Percentiles rank a stretch among this genome's conserved stretches.
Conservation (phyloP, 2,113 vertebrate species). For the Parotia lawesii region DNA sequence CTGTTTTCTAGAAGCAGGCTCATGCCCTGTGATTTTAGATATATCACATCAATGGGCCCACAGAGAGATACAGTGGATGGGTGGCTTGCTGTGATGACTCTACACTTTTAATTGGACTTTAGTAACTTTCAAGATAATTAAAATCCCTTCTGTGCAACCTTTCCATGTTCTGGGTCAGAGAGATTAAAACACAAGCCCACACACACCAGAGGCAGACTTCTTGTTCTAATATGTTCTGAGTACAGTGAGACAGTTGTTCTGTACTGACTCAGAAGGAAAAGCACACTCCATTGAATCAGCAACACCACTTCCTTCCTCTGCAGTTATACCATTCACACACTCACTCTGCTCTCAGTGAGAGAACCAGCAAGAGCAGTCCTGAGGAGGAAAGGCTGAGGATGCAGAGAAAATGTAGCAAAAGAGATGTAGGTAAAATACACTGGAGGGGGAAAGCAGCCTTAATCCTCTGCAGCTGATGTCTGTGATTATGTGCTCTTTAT, state of each 20-base stretch:
- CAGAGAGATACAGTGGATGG: not conserved
- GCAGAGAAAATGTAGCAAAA: not conserved
- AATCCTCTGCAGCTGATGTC: not conserved
- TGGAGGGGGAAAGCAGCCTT: not conserved
- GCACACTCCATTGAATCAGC: conserved; percentile 52
- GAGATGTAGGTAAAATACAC: not conserved
- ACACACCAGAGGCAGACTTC: not conserved
- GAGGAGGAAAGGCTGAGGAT: not conserved
- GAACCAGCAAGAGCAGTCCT: not conserved
- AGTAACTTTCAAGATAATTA: conserved; percentile 22
- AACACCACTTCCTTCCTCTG: conserved; percentile 59
- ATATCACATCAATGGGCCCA: not conserved
- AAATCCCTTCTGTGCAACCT: conserved; percentile 19
- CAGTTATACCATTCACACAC: conserved; percentile 20
- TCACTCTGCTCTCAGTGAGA: not conserved
- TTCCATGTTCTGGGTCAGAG: conserved; percentile 13
- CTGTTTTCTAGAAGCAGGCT: conserved; percentile 27
- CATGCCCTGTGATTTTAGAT: not conserved
- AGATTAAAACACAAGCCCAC: conserved; percentile 31
- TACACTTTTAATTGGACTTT: not conserved
- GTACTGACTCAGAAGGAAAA: conserved; percentile 60
- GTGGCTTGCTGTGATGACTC: not conserved
- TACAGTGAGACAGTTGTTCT: conserved; percentile 38
- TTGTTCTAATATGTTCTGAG: conserved; percentile 44
- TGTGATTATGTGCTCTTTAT: not conserved